Conservation (phyloP, 2,113 vertebrate species). For the Notiomystis cincta region DNA sequence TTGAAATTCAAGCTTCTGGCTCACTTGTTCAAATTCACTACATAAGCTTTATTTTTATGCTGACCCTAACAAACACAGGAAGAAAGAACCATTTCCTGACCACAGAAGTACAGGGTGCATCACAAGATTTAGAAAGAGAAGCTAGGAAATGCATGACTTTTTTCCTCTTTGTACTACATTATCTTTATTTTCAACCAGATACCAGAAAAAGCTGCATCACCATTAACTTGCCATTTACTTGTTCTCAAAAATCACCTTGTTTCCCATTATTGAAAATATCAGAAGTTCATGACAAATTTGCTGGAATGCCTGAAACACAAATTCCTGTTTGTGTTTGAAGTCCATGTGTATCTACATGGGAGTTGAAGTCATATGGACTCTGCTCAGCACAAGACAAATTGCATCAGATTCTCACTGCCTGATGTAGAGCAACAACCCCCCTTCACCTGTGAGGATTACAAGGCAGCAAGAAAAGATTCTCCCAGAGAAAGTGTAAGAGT, state of each 20-base stretch:
- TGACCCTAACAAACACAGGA: neutral
- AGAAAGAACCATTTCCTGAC: neutral
- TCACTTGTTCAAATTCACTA: neutral
- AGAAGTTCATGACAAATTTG: neutral
- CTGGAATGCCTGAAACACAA: neutral
- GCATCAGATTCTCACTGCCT: neutral
- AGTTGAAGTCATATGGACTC: neutral
- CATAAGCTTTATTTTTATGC: neutral
- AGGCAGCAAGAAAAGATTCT: neutral
- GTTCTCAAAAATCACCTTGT: neutral
- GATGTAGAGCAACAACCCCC: neutral
- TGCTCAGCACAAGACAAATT: neutral
- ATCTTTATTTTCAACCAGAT: neutral
- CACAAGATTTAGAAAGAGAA: neutral
- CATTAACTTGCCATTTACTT: neutral
- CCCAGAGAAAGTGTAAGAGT: neutral
- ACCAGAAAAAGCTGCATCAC: neutral
- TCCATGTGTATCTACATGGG: neutral
- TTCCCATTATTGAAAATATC: too few species aligned
- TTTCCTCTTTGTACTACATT: neutral
- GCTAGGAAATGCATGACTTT: neutral
- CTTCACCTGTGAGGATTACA: neutral
- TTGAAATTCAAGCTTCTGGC: neutral
- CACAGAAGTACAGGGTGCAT: neutral
- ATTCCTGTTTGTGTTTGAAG: slow-evolving; percentile 6